Conservation (phyloP, 1,140 invertebrate species). For the Kradibia gibbosae region DNA sequence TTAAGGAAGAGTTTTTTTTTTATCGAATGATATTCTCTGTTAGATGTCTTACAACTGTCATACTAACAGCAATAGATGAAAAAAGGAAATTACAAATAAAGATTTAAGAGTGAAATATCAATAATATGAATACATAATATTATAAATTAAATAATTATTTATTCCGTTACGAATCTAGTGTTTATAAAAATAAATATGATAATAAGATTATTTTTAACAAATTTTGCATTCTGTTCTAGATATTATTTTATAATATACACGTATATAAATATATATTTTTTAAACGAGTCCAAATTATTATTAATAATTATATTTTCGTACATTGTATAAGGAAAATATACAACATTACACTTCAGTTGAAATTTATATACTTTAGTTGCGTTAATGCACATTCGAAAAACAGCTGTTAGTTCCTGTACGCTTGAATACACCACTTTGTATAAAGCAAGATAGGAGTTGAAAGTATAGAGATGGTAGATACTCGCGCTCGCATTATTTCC, state of each 20-base stretch:
- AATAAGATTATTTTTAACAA: too few species aligned
- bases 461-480: conserved; percentile 24
- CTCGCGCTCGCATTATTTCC: background rate
- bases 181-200: too few species aligned
- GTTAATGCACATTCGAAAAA: conserved; percentile 56
- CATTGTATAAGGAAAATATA: background rate
- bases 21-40: too few species aligned
- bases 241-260: background rate
- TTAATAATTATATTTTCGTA: background rate
- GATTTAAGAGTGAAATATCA: too few species aligned
- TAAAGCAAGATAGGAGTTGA: conserved; percentile 31
- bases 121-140: too few species aligned
- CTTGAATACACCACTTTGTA: background rate
- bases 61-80: too few species aligned
- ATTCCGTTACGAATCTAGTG: too few species aligned
- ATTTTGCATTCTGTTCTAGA: background rate
- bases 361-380: conserved; percentile 50
- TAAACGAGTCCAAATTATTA: background rate
- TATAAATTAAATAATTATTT: too few species aligned
- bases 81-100: too few species aligned
- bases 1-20: too few species aligned
- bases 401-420: conserved; percentile 51
- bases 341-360: conserved; percentile 46
- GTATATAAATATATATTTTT: background rate
- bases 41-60: too few species aligned